Percentiles rank a stretch among this genome's conserved stretches.
Evolutionary conservation across 37 sponge, comb jelly and placozoan genomes (phyloP).

Genomic region (Eunapius fragilis): DNA sequence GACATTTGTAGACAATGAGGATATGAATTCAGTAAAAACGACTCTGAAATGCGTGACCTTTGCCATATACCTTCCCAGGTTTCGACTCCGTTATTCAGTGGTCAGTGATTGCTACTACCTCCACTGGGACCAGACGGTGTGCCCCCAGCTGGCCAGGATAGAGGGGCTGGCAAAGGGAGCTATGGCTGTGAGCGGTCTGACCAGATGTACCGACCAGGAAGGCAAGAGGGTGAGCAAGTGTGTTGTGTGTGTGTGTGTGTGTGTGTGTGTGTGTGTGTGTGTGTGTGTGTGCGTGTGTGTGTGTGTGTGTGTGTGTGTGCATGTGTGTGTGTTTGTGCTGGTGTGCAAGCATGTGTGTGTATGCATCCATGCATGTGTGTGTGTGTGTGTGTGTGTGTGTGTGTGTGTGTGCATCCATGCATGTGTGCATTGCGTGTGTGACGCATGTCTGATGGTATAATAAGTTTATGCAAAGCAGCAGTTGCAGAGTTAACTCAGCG

Average conservation of each 20-base stretch:
- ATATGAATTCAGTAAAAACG: no score
- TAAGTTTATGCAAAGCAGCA: no score
- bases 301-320: neutral
- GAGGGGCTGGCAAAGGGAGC: conserved; percentile 38
- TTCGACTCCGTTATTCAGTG: conserved; percentile 63
- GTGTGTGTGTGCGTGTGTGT: neutral
- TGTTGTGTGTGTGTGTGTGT: neutral
- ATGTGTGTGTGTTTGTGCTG: neutral
- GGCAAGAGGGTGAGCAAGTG: neutral
- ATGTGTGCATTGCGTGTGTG: no score
- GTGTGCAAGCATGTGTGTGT: neutral
- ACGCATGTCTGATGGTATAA: no score
- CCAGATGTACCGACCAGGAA: neutral
- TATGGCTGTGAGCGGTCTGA: neutral
- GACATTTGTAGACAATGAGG: no score
- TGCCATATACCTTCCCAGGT: no score
- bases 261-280: neutral
- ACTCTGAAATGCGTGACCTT: no score
- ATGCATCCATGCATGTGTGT: neutral
- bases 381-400: neutral
- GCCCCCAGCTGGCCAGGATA: conserved; percentile 47
- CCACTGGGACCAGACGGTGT: conserved; percentile 71
- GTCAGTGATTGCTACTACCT: conserved; percentile 62
- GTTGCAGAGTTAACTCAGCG: no score
- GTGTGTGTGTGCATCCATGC: neutral